Base-by-base conservation (phyloP, 2,888 invertebrate species). In the Phytoseiulus persimilis region DNA sequence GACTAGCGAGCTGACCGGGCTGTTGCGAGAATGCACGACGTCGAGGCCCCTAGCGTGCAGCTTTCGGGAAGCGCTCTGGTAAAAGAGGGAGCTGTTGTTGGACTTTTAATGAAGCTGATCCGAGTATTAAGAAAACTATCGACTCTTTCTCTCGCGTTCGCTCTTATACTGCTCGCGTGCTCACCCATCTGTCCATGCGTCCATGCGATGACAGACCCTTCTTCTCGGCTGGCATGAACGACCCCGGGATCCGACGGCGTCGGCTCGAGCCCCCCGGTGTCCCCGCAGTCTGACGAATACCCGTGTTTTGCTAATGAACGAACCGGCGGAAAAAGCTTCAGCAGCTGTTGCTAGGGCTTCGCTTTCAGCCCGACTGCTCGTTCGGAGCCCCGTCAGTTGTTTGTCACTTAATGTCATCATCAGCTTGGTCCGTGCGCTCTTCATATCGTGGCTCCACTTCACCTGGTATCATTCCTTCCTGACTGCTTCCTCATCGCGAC, bases 31-130 rank as follows among this genome's bases (percentile, higher is more conserved):
- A 65, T 23, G 14, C 28, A 2, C 65, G 65, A 65, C 65, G 65
- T 23, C 28, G 65, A 28, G 18, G 65, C 65, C 65, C n/a, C 11
- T 65, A 28, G 65, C 65, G 28, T 23, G 65, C 65, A 65, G 65
- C 65, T 65, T 6, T 23, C 65, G 65, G 18, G 18, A 3, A 28
- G 39, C 39, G 39, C 39, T 65, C 9, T 14, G 14, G 46, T 11
- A 46, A 11, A 11, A 46, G 46, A 46, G 46, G 46, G 46, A n/a
- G 65, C 65, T 65, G 65, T 65, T 65, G 65, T 65, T 65, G 65
- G 65, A 65, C 65, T 65, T 65, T 65, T 65, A 65, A 65, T 65
- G 65, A 65, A 65, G 65, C 65, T 65, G 65, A 65, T 65, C 65
- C 65, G 65, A 23, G 65, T 65, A 65, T 65, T 65, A 65, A 65